Percentiles rank a stretch among this genome's conserved stretches.
Evolutionary conservation across 2,888 invertebrate species (phyloP).

Genomic region (Oscheius sp.): DNA sequence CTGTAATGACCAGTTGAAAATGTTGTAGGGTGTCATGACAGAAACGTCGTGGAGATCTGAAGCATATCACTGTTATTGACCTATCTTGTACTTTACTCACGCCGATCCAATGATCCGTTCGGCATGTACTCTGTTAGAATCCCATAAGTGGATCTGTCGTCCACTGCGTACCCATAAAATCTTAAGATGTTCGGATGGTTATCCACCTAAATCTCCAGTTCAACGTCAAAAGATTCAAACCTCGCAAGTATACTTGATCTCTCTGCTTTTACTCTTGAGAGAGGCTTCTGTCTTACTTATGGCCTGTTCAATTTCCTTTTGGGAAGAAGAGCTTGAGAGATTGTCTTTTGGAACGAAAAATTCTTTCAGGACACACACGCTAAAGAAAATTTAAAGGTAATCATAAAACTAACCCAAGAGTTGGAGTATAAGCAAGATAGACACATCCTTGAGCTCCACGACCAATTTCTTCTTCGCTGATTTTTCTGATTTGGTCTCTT

Average conservation of each 20-base stretch:
- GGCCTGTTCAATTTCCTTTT: no score
- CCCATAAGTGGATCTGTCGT: neutral
- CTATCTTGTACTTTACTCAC: no score
- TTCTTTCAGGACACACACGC: neutral
- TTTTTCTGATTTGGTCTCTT: neutral
- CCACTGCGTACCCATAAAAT: slow-evolving; percentile 13
- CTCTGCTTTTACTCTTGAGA: neutral
- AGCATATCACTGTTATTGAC: no score
- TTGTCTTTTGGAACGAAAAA: neutral
- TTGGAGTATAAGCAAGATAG: slow-evolving; percentile 6
- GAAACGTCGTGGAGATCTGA: no score
- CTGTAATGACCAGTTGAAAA: neutral
- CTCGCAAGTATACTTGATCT: slow-evolving; percentile 6
- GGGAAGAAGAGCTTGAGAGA: no score
- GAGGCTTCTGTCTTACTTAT: no score
- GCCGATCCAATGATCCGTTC: neutral
- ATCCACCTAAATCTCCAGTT: neutral
- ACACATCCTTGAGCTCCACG: no score
- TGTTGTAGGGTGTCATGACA: neutral
- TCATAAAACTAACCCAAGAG: neutral
- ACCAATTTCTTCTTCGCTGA: no score
- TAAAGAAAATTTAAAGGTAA: neutral
- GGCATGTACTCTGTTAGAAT: slow-evolving; percentile 7
- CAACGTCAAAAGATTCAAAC: neutral
- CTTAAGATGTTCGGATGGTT: slow-evolving; percentile 19